These are phyloP conservation scores for Agrotis puta DNA, from an alignment of 2,888 invertebrate genomes.

Conservation along the genomic window DNA sequence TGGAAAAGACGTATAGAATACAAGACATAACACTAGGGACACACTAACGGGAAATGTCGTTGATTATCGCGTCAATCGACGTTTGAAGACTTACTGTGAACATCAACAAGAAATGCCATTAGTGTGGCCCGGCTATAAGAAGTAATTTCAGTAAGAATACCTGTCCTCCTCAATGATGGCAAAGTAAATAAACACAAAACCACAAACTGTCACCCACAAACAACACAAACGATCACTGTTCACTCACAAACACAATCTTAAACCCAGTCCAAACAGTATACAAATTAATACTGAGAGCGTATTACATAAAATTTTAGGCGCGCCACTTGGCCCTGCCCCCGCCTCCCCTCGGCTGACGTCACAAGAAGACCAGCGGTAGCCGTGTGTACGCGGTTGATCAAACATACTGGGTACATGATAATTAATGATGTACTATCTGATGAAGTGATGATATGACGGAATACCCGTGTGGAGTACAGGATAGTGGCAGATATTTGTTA, in stretches of 20 bases:
- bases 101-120: no score
- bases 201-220: slow-evolving; percentile 18
- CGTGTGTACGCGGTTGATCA: slow-evolving; percentile 19
- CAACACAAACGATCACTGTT: slow-evolving; percentile 15
- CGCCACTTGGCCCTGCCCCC: slow-evolving; percentile 16
- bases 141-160: slow-evolving; percentile 5
- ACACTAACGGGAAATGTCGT: no score
- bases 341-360: slow-evolving; percentile 33
- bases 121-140: no score
- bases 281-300: slow-evolving; percentile 38
- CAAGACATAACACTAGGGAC: no score
- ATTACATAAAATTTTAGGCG: slow-evolving; percentile 44
- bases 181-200: slow-evolving; percentile 17
- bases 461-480: neutral
- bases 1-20: no score
- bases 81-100: no score
- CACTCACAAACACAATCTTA: slow-evolving; percentile 1
- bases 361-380: slow-evolving; percentile 17
- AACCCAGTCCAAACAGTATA: slow-evolving; percentile 30
- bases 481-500: neutral
- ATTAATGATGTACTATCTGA: slow-evolving; percentile 36
- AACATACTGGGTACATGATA: slow-evolving; percentile 33
- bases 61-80: no score
- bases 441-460: slow-evolving; percentile 18
- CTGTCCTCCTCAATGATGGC: slow-evolving; percentile 40